phyloP scores from a whole-genome alignment of 2,888 invertebrate species.

The Creontiades dilutus region DNA sequence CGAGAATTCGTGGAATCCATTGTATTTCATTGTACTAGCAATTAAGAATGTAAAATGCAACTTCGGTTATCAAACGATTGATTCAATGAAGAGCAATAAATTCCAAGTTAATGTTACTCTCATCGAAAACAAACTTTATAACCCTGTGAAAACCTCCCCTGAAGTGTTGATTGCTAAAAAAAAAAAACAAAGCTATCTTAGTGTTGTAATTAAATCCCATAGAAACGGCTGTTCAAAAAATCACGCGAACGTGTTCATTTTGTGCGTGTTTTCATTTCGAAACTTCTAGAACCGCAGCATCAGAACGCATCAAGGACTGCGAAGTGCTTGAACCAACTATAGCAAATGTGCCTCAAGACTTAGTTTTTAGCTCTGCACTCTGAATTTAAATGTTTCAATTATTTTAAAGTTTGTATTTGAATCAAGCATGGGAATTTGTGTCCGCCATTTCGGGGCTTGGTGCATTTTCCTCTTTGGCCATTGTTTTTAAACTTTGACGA shows the following conservation, averaged over 20 bases:
- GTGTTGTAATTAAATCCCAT: no score
- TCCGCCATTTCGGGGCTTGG: neutral
- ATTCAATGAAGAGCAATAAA: no score
- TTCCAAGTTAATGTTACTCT: no score
- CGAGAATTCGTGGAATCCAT: no score
- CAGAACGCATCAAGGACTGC: slow-evolving; percentile 32
- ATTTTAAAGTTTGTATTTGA: neutral
- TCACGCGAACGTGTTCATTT: neutral
- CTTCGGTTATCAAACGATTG: no score
- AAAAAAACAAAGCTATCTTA: no score
- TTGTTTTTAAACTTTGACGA: no score
- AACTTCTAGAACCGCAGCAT: neutral
- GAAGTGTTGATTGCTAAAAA: neutral
- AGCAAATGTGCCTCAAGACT: neutral
- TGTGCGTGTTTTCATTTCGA: neutral
- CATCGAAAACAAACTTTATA: neutral
- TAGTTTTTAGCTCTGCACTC: neutral
- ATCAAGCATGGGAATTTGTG: neutral
- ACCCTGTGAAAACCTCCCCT: neutral
- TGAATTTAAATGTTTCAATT: no score
- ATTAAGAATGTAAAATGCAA: no score
- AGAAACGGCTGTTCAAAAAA: neutral
- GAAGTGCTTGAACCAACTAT: slow-evolving; percentile 19
- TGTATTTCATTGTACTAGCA: no score
- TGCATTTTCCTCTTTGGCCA: neutral